A percentile compares a stretch with the other conserved stretches of the same genome.
These are phyloP conservation scores for Vulpes ferrilata DNA, from an alignment of 2,113 vertebrate genomes.

Conservation along the genomic window DNA sequence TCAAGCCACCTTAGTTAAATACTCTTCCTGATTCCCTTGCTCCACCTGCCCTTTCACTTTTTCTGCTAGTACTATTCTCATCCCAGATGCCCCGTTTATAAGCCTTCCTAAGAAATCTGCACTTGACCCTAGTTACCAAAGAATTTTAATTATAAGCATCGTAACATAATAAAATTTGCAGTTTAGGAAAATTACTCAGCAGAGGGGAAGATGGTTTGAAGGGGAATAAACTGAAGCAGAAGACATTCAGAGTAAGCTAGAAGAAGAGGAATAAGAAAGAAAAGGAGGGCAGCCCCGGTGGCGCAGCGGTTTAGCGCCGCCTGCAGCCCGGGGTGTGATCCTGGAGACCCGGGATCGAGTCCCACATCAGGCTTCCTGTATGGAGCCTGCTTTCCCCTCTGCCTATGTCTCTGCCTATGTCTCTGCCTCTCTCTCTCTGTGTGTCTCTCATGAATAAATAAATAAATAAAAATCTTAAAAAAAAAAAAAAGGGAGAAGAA, in stretches of 20 bases:
- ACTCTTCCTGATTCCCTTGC: not conserved
- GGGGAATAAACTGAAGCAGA: not conserved
- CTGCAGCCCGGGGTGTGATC: too few species aligned
- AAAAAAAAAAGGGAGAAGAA: not conserved
- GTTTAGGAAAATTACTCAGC: constrained; percentile 30
- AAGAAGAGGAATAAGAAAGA: not conserved
- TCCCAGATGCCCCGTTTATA: not conserved
- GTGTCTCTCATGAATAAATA: too few species aligned
- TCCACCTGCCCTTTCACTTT: not conserved
- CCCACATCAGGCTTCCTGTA: too few species aligned
- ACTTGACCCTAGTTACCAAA: not conserved
- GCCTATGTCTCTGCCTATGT: too few species aligned
- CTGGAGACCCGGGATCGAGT: too few species aligned
- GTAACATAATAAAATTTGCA: not conserved
- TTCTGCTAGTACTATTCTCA: not conserved
- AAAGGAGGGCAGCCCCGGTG: too few species aligned
- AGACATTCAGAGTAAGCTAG: not conserved
- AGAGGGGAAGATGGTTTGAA: not conserved
- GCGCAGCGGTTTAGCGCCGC: too few species aligned
- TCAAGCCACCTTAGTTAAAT: not conserved
- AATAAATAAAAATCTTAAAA: too few species aligned
- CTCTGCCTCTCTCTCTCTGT: too few species aligned
- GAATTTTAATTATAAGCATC: not conserved
- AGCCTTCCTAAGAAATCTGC: not conserved
- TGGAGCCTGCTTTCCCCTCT: too few species aligned